Percentiles rank a stretch among this genome's conserved stretches.
Evolutionary conservation across 2,888 invertebrate genomes (phyloP).

Genomic region (Perizoma affinitatum): DNA sequence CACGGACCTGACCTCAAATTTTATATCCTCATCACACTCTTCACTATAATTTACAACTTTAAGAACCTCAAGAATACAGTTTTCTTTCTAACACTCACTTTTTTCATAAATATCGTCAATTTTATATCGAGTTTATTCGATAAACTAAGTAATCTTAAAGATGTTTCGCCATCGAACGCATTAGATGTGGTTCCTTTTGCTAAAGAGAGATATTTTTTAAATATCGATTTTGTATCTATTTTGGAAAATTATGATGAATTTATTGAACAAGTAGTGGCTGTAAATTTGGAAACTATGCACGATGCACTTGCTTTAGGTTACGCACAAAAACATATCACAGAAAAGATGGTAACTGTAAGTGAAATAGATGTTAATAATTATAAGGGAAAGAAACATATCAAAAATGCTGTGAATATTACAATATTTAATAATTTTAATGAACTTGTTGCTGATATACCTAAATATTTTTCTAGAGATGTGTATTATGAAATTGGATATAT

Average conservation of each 20-base stretch:
- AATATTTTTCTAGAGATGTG: conserved; percentile 84
- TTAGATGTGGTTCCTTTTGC: conserved; percentile 62
- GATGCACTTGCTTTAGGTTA: conserved; percentile 76
- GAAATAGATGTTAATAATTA: conserved; percentile 68
- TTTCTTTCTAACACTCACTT: conserved; percentile 42
- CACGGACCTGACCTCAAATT: conserved; percentile 58
- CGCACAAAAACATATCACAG: conserved; percentile 71
- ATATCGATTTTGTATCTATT: conserved; percentile 71
- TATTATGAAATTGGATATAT: conserved; percentile 77
- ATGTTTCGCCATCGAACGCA: conserved; percentile 40
- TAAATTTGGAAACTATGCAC: conserved; percentile 65
- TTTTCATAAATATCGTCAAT: conserved; percentile 63
- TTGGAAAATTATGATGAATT: conserved; percentile 74
- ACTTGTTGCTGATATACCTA: conserved; percentile 80
- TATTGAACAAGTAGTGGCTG: conserved; percentile 67
- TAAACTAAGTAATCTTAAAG: conserved; percentile 45
- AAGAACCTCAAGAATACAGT: conserved; percentile 54
- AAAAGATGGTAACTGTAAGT: conserved; percentile 60
- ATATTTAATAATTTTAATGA: conserved; percentile 80
- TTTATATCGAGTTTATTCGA: conserved; percentile 70
- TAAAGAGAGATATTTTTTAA: conserved; percentile 68
- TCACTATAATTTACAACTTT: conserved; percentile 62
- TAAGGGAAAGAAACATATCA: conserved; percentile 81
- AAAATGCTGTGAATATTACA: conserved; percentile 83
- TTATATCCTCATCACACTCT: conserved; percentile 60